Evolutionary conservation across 2,113 vertebrate genomes (phyloP), one percentile per base, ranked within the genome.

Genomic region (Malaclemys terrapin): DNA sequence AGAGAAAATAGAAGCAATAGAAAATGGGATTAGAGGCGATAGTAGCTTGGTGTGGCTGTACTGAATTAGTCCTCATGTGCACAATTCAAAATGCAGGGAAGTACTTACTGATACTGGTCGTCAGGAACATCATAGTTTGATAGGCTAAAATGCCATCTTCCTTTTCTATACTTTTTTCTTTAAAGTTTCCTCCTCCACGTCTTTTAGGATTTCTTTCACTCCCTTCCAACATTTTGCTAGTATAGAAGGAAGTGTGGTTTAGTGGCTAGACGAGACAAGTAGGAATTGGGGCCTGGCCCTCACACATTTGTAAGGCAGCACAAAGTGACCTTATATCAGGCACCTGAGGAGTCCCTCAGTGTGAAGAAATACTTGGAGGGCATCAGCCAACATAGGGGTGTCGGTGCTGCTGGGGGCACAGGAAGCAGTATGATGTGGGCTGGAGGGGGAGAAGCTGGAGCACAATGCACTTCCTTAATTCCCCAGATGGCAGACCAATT

Each of bases 1-100:
- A 45, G 2, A 1, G 0, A 47, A 24, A 42, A 31, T 53, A 47
- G 5, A 69, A 13, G 24, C 11, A 69, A 4, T 14, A 16, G 54
- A 89, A 53, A 12, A 59, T 69, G 16, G 20, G 10, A 17, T 27
- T 50, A 78, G n/a, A 83, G 56, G 57, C 47, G 17, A 90, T 14
- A 86, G 80, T 24, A 69, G 42, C 42, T 69, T 78, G 72, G 45
- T 91, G 42, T n/a, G 13, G 47, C 57, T 84, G 54, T 81, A 82
- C 6, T 45, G 72, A 76, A 45, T 76, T 12, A 76, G 72, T 76
- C 24, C 24, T 12, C 24, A 25, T 42, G 89, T 69, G 54, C 83
- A 62, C 20, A 62, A 5, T 52, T 25, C 54, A 38, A 88, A 93
- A 78, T 25, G 62, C 83, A 87, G 31, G 75, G 11, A 22, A 88